These are phyloP conservation scores for Trissoscelio sp. DNA, from an alignment of 2,888 invertebrate genomes.

Conservation along the genomic window DNA sequence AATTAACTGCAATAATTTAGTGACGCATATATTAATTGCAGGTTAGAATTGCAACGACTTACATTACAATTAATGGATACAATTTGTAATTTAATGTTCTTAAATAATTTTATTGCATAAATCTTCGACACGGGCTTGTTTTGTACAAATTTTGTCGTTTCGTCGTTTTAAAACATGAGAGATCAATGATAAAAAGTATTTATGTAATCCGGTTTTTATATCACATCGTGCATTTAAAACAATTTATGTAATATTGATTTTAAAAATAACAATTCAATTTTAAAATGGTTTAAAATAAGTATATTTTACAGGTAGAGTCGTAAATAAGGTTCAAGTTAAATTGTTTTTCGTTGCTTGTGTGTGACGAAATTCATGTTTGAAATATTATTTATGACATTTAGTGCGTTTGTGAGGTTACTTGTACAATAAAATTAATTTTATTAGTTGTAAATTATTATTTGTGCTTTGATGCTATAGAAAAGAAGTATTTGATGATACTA, in stretches of 20 bases:
- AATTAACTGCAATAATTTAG: conserved; percentile 42
- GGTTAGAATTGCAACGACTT: background rate
- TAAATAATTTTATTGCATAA: too few species aligned
- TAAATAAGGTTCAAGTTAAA: conserved; percentile 29
- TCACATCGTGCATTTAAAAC: background rate
- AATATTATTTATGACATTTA: conserved; percentile 31
- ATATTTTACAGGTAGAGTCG: conserved; percentile 10
- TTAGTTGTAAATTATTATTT: conserved; percentile 41
- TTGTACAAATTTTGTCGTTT: too few species aligned
- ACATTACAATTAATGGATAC: background rate
- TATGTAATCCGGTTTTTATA: background rate
- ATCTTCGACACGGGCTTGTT: too few species aligned
- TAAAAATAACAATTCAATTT: conserved; percentile 15
- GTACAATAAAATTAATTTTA: conserved; percentile 36
- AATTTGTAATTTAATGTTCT: conserved; percentile 12
- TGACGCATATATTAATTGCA: conserved; percentile 47
- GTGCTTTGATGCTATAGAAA: too few species aligned
- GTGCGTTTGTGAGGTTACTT: conserved; percentile 33
- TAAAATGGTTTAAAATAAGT: background rate
- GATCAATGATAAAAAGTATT: background rate
- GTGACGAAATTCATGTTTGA: conserved; percentile 32
- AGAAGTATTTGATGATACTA: too few species aligned
- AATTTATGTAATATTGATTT: conserved; percentile 5
- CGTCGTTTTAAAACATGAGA: too few species aligned
- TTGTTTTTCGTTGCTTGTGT: conserved; percentile 19